Base-by-base conservation (phyloP, 37 sponge, comb jelly and placozoan genomes). In the Beroe ovata region DNA sequence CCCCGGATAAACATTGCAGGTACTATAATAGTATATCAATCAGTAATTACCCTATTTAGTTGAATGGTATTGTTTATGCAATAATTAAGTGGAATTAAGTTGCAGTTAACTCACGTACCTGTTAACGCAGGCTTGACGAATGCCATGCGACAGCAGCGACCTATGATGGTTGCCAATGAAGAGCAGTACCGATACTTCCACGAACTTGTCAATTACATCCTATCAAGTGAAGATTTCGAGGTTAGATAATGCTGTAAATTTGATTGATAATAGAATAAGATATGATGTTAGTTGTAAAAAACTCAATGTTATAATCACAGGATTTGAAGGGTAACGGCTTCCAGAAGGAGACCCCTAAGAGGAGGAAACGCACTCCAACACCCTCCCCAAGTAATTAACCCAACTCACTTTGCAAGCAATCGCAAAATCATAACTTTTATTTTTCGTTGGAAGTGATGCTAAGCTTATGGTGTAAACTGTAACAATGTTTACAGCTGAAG, bases 91-190 rank as follows among this genome's bases (percentile, higher is more conserved):
- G n/a, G n/a, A n/a, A n/a, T n/a, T n/a, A n/a, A n/a, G n/a, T n/a
- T n/a, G n/a, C n/a, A n/a, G n/a, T n/a, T n/a, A n/a, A 16, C 11
- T 16, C 54, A 47, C 54, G 11, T 47, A 47, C 54, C 54, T 61
- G 22, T 16, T 61, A 6, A 6, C 8, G 38, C 47, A 77, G 84
- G 84, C 1, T 29, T 77, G 84, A 77, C 84, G 54, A 40, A 77
- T 29, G 84, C 84, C 19, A 40, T 77, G 84, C 41, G 84, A 22
- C 54, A 77, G 25, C 84, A 77, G 84, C 84, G 84, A 19, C 84
- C 84, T 20, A 77, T 77, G 84, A 77, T 77, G 84, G 25, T 77
- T 42, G 84, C 47, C 28, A 77, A 30, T 3, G 84, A n/a, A n/a
- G 38, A 77, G 54, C 84, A 77, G 84, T 77, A 77, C 84, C 39